Evolutionary conservation across 2,797 vertebrate species (phyloP).

Genomic region (Pseudocheirus occidentalis): DNA sequence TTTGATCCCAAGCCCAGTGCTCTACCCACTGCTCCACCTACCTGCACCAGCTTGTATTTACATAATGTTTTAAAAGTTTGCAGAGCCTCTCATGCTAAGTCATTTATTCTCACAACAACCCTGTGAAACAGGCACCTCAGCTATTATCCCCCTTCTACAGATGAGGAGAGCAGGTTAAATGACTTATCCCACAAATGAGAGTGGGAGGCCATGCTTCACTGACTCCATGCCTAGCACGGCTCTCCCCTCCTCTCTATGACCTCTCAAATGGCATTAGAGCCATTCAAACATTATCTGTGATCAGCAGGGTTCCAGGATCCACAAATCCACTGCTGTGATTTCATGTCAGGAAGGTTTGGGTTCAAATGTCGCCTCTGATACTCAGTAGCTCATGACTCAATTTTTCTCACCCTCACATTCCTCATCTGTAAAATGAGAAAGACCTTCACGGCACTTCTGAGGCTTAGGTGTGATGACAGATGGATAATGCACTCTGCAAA

Average conservation of each 20-base stretch:
- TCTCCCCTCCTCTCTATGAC: not conserved
- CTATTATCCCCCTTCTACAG: not conserved
- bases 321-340: not conserved
- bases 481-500: not conserved
- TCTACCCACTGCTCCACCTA: not conserved
- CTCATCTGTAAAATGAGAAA: not conserved
- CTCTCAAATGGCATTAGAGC: not conserved
- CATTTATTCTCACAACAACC: not conserved
- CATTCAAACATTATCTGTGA: not conserved
- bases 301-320: not conserved
- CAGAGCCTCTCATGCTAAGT: not conserved
- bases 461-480: not conserved
- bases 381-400: not conserved
- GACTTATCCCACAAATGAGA: not conserved
- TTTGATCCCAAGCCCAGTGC: not conserved
- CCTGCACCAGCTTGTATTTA: not conserved
- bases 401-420: not conserved
- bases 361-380: not conserved
- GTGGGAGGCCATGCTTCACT: not conserved
- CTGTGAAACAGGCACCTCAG: not conserved
- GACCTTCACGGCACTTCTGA: not conserved
- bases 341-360: not conserved
- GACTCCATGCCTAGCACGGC: not conserved
- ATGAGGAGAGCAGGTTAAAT: not conserved
- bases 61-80: not conserved